phyloP scores from a whole-genome alignment of 2,888 invertebrate species.

The Napeogenes sylphis region DNA sequence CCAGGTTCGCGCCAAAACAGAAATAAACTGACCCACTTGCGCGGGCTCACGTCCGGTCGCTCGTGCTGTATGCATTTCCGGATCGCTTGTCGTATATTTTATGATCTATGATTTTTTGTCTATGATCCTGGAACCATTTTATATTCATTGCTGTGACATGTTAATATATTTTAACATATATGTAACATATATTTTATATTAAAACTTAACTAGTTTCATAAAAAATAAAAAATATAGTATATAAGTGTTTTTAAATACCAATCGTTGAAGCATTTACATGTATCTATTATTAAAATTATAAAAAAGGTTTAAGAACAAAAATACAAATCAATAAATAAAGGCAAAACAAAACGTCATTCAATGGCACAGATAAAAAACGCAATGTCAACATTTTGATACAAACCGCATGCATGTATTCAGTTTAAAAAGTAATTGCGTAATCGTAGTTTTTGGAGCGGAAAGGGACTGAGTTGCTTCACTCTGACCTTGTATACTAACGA shows the following conservation, averaged over 20 bases:
- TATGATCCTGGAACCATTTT: constrained; percentile 26
- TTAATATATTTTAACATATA: too few species aligned
- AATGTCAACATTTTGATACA: not conserved
- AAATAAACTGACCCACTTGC: constrained; percentile 76
- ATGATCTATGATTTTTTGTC: constrained; percentile 62
- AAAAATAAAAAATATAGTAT: too few species aligned
- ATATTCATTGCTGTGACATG: constrained; percentile 9
- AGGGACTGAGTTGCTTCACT: constrained; percentile 66
- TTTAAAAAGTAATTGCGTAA: constrained; percentile 54
- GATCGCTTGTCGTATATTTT: constrained; percentile 67
- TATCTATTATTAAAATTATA: too few species aligned
- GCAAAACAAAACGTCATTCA: too few species aligned
- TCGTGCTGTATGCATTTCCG: constrained; percentile 71
- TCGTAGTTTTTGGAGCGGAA: constrained; percentile 73
- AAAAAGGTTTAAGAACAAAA: too few species aligned
- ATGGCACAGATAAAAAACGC: not conserved
- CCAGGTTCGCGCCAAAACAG: constrained; percentile 77
- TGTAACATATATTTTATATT: too few species aligned
- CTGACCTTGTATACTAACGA: constrained; percentile 54
- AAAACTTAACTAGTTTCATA: too few species aligned
- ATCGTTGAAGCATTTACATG: too few species aligned
- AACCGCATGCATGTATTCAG: constrained; percentile 18
- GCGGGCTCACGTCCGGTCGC: constrained; percentile 65
- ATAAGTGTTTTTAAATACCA: too few species aligned
- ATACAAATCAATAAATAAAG: too few species aligned